Evolutionary conservation across 2,113 vertebrate genomes (phyloP), one percentile per base, ranked within the genome.

Genomic region (Pleuronectes platessa): DNA sequence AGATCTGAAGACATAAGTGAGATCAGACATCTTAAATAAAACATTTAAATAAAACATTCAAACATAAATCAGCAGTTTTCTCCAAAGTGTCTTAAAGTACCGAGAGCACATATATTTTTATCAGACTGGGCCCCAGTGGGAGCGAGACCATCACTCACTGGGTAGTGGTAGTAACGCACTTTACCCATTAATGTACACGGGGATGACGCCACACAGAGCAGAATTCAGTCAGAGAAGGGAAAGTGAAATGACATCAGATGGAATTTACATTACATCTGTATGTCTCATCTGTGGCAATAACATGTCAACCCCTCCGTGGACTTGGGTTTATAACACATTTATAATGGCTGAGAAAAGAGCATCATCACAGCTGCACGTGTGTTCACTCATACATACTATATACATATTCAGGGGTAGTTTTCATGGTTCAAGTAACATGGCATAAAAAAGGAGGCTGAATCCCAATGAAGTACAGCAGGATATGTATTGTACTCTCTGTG

Each of bases 201-300:
- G 26, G 14, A 1, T 7, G 1, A 15, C 51, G 55, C 53, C 53
- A 42, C 15, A 4, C 1, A 31, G 67, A 51, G 62, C 69, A 31
- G 65, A 23, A 65, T 18, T 6, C 56, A n/a, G 21, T 53, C 23
- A 21, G 51, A 54, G 14, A n/a, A 2, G 20, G 20, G 18, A 2
- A 14, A 60, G 62, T 55, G 37, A 74, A 64, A 62, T 71, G 15
- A 81, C 87, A 81, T 84, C 76, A 68, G 81, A 88, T 79, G 81
- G 58, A 68, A 75, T 74, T 88, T 89, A 75, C 77, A 68, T 80
- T 85, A 71, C 58, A 71, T 68, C 40, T 67, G 59, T 77, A 27
- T 58, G 74, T 82, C 83, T 76, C 75, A 83, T 90, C 78, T 88
- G 77, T 85, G 83, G 83, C 66, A 78, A 75, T 77, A 77, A 62